Conservation (phyloP, 2,113 vertebrate genomes). For the Prionailurus viverrinus region DNA sequence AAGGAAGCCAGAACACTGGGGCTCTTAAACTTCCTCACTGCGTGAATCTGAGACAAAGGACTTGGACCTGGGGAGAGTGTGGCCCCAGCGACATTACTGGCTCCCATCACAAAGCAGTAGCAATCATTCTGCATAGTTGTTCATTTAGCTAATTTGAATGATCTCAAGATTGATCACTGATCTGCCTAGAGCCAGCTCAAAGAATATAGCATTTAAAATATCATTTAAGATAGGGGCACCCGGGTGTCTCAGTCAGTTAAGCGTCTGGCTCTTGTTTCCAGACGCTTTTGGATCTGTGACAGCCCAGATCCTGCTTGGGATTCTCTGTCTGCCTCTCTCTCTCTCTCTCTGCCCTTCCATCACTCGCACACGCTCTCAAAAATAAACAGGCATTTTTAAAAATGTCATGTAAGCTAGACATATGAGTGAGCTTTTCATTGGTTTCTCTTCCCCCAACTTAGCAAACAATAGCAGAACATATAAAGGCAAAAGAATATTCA, state of each 20-base stretch:
- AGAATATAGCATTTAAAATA: not conserved
- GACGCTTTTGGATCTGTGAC: too few relatives aligned
- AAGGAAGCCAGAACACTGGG: not conserved
- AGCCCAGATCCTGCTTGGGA: too few relatives aligned
- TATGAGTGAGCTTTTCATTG: not conserved
- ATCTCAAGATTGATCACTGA: not conserved
- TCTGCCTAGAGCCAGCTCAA: not conserved
- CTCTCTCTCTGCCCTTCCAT: too few relatives aligned
- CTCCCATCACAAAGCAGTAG: not conserved
- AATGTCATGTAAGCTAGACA: not conserved
- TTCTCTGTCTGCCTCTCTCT: too few relatives aligned
- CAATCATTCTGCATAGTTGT: not conserved
- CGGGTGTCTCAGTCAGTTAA: too few relatives aligned
- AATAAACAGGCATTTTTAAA: not conserved
- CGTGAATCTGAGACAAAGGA: not conserved
- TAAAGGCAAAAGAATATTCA: not conserved
- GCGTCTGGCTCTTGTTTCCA: too few relatives aligned
- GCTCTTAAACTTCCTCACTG: not conserved
- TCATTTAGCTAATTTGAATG: not conserved
- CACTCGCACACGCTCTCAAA: too few relatives aligned
- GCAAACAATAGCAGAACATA: conserved; percentile 8
- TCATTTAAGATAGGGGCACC: not conserved
- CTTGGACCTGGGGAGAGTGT: not conserved
- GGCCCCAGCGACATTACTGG: not conserved
- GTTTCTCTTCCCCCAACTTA: not conserved